Conservation (phyloP, 2,113 vertebrate species). For the Pipra filicauda region DNA sequence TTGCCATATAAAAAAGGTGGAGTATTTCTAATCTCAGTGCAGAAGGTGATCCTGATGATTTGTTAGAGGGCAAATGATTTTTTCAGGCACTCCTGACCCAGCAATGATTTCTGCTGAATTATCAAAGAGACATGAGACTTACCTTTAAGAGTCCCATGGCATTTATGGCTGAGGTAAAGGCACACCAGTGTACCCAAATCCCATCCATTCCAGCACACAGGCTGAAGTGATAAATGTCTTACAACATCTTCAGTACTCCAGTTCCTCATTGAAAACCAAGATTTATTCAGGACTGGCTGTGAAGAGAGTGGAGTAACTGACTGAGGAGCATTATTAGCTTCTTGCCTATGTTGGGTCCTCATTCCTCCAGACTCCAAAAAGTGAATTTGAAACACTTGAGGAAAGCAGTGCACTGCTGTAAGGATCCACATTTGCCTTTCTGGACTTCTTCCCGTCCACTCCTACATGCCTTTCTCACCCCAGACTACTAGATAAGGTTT, state of each 20-base stretch:
- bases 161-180: neutral
- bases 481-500: neutral
- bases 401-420: neutral
- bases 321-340: neutral
- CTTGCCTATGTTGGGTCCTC: neutral
- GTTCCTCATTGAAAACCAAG: neutral
- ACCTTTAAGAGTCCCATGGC: neutral
- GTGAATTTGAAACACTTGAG: neutral
- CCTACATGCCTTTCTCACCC: fast-evolving
- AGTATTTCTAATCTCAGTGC: neutral
- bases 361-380: neutral
- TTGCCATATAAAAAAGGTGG: neutral
- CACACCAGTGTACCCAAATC: neutral
- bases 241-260: neutral
- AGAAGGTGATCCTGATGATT: neutral
- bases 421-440: neutral
- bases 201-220: neutral
- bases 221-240: fast-evolving
- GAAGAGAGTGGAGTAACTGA: neutral
- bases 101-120: neutral
- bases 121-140: neutral
- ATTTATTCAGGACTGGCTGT: neutral
- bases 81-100: neutral
- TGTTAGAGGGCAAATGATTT: neutral
- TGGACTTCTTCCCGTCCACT: neutral